phyloP scores from a whole-genome alignment of 2,113 vertebrate species.

The Oncorhynchus gorbuscha region DNA sequence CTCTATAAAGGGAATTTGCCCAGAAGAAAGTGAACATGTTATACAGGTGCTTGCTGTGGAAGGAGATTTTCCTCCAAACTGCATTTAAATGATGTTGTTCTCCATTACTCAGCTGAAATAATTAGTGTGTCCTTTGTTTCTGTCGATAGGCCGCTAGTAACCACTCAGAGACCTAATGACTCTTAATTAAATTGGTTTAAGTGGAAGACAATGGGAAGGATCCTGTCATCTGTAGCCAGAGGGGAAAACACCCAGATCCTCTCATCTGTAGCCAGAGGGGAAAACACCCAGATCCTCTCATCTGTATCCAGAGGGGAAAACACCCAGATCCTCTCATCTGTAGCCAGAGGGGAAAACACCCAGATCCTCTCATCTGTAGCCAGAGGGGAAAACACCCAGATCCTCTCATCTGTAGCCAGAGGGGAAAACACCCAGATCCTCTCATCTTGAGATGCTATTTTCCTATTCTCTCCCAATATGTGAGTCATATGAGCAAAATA shows the following conservation, averaged over 20 bases:
- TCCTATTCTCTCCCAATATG: slow-evolving; percentile 50
- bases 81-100: slow-evolving; percentile 77
- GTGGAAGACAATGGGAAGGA: slow-evolving; percentile 66
- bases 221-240: slow-evolving; percentile 64
- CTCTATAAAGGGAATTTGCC: slow-evolving; percentile 77
- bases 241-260: slow-evolving; percentile 76
- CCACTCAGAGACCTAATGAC: slow-evolving; percentile 77
- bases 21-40: slow-evolving; percentile 72
- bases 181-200: slow-evolving; percentile 78
- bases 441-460: slow-evolving; percentile 74
- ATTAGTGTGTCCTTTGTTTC: slow-evolving; percentile 76
- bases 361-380: slow-evolving; percentile 58
- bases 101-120: slow-evolving; percentile 70
- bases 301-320: slow-evolving; percentile 67
- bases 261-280: slow-evolving; percentile 69
- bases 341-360: slow-evolving; percentile 14
- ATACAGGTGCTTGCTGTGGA: slow-evolving; percentile 73
- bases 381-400: slow-evolving; percentile 46
- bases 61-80: slow-evolving; percentile 73
- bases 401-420: slow-evolving; percentile 68
- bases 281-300: slow-evolving; percentile 77
- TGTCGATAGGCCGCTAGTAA: slow-evolving; percentile 76
- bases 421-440: slow-evolving; percentile 67
- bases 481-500: not conserved
- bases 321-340: no score